Percentiles rank a stretch among this genome's conserved stretches.
These are phyloP conservation scores for Leptocoma aspasia DNA, from an alignment of 2,113 vertebrate species.

Conservation along the genomic window DNA sequence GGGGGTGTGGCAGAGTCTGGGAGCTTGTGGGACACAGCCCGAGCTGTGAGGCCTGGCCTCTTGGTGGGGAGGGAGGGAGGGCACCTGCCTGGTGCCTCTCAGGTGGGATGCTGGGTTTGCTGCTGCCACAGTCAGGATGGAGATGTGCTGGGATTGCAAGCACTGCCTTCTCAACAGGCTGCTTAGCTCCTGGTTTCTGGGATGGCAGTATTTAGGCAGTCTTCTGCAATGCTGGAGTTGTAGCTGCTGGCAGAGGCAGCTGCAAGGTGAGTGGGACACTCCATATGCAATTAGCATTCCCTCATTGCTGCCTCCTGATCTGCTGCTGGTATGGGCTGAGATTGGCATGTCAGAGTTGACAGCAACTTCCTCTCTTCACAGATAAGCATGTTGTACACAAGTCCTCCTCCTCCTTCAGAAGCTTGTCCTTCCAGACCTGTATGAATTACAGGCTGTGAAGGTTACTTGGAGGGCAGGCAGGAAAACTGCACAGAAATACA, in stretches of 20 bases:
- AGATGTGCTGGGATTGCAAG: background rate
- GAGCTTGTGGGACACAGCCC: background rate
- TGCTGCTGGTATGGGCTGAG: background rate
- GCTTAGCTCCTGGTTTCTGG: background rate
- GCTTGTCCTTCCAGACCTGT: background rate
- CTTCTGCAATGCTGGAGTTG: background rate
- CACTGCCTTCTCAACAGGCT: background rate
- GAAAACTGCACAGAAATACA: background rate
- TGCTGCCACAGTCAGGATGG: background rate
- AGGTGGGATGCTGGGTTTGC: background rate
- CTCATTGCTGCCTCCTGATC: background rate
- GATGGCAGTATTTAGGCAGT: background rate
- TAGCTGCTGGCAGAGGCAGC: background rate
- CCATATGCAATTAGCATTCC: background rate
- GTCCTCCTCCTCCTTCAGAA: background rate
- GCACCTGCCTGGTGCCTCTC: background rate
- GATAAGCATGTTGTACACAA: background rate
- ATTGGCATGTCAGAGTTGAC: background rate
- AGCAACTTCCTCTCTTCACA: background rate
- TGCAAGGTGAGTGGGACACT: background rate
- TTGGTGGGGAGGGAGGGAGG: background rate
- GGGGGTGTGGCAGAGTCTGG: background rate
- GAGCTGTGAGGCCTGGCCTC: accelerated
- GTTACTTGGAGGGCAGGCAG: background rate
- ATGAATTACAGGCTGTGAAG: background rate